Base-by-base conservation (phyloP, 2,888 invertebrate genomes). In the Plebejus anna region DNA sequence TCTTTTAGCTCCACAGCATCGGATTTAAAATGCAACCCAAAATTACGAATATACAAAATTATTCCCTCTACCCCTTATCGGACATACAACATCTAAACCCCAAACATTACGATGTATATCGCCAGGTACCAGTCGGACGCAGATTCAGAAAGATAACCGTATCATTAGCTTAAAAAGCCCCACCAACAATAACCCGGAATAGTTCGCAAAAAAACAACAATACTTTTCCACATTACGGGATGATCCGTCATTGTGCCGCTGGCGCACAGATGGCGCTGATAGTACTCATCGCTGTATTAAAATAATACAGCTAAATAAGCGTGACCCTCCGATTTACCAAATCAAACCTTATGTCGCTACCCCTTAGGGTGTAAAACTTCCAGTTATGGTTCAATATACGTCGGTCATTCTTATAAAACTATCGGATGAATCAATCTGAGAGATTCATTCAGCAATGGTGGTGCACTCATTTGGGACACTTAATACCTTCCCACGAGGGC, bases 161-260 rank as follows among this genome's bases (percentile, higher is more conserved):
- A 91, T 93, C 93, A 94, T 92, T 94, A 91, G 92, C 92, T 89
- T 92, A 92, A 93, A 93, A 91, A 91, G 89, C 89, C 89, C 90
- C 88, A 90, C 92, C 86, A 88, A 92, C 92, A 93, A 93, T 90
- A 87, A 87, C 84, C 87, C 85, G 87, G 88, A 87, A 88, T 88
- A 87, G 86, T 85, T 84, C 75, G 80, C 81, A 90, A 90, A 92
- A 91, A 91, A 86, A 80, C 78, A 77, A 90, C 88, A 90, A 89
- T 83, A 85, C 80, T 89, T 92, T 92, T 92, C 88, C 89, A 87
- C 88, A 92, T 94, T 92, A 92, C 84, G 85, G 90, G 91, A 94
- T 94, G 89, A 93, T 93, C 92, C 89, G 88, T 90, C 92, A 91
- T 90, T 91, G 91, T 89, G 84, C 86, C 84, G 84, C 80, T 82